phyloP scores from a whole-genome alignment of 2,888 invertebrate genomes.

The Patella pellucida region DNA sequence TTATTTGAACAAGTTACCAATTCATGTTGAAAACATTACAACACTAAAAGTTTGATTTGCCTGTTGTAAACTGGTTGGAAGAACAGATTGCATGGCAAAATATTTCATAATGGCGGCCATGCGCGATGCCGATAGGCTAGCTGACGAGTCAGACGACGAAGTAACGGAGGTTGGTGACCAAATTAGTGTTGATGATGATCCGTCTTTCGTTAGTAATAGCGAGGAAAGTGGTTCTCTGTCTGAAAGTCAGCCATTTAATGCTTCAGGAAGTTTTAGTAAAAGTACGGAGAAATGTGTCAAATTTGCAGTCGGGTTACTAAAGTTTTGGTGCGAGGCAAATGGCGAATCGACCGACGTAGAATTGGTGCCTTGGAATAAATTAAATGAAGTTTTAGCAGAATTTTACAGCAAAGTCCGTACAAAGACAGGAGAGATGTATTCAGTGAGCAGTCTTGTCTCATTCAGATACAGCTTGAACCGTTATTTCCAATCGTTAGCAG shows the following conservation, averaged over 20 bases:
- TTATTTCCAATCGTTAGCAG: not conserved
- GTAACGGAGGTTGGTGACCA: too few relatives aligned
- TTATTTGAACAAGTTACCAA: too few relatives aligned
- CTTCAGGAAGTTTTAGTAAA: not conserved
- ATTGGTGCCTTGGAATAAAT: not conserved
- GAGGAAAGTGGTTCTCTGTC: too few relatives aligned
- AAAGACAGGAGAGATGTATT: not conserved
- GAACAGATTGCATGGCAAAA: too few relatives aligned
- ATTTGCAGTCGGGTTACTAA: not conserved
- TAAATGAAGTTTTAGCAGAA: not conserved
- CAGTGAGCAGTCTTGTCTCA: not conserved
- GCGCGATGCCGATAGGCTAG: too few relatives aligned
- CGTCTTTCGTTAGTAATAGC: too few relatives aligned
- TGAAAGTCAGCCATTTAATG: not conserved
- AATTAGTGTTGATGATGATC: too few relatives aligned
- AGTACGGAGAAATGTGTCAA: conserved; percentile 1
- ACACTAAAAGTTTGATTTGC: too few relatives aligned
- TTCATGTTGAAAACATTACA: too few relatives aligned
- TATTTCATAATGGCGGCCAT: too few relatives aligned
- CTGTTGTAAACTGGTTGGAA: too few relatives aligned
- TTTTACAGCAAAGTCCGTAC: not conserved
- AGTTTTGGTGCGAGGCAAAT: not conserved
- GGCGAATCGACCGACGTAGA: not conserved
- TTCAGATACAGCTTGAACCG: not conserved
- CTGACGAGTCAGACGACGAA: too few relatives aligned